Percentiles rank a stretch among this genome's conserved stretches.
phyloP scores from a whole-genome alignment of 2,888 invertebrate species.

The Agrotis ipsilon region DNA sequence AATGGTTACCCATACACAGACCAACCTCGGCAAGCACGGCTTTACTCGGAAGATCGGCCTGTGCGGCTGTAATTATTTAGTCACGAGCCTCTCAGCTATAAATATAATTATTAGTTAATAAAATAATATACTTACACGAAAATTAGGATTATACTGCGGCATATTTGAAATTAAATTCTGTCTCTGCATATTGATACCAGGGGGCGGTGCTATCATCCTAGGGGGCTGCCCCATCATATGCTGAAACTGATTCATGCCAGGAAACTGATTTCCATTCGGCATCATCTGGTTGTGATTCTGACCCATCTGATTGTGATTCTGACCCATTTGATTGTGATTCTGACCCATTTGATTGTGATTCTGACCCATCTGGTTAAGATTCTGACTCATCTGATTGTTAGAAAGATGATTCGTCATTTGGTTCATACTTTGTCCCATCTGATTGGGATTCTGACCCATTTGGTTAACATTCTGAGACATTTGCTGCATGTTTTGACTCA shows the following conservation, averaged over 20 bases:
- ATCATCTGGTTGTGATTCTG: conserved; percentile 70
- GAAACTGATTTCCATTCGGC: conserved; percentile 83
- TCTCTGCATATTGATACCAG: conserved; percentile 83
- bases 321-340: conserved; percentile 70
- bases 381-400: conserved; percentile 66
- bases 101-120: neutral
- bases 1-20: too few species aligned
- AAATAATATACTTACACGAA: conserved; percentile 83
- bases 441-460: conserved; percentile 71
- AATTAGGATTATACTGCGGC: conserved; percentile 83
- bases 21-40: too few species aligned
- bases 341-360: conserved; percentile 60
- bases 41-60: too few species aligned
- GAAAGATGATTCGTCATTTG: conserved; percentile 68
- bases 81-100: too few species aligned
- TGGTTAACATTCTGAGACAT: conserved; percentile 74
- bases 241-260: conserved; percentile 79
- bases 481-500: conserved; percentile 69
- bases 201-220: conserved; percentile 84
- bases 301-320: conserved; percentile 66
- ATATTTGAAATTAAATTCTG: conserved; percentile 84
- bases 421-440: conserved; percentile 68
- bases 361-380: conserved; percentile 69
- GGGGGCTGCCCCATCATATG: conserved; percentile 82
- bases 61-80: too few species aligned